Base-by-base conservation (phyloP, 1,140 invertebrate genomes). In the Penaeus indicus region DNA sequence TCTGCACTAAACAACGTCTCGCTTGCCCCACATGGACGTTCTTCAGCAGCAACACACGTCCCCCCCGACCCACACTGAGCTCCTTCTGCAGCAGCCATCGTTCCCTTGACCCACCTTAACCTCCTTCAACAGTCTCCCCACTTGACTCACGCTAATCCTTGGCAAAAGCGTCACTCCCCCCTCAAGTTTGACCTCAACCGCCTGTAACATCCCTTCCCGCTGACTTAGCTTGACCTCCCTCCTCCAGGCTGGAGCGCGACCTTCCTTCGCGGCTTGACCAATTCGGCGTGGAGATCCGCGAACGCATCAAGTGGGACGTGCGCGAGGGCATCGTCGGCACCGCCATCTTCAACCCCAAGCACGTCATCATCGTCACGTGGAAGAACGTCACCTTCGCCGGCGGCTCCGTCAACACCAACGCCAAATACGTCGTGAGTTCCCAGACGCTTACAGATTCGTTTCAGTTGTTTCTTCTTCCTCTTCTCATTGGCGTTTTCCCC, bases 381-480 rank as follows among this genome's bases (percentile, higher is more conserved):
- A 98, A 97, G 92, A 98, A 99, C 92, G 95, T 99, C 92, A 97
- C 97, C 0, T 98, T 98, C 92, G 95, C 96, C 91, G 97, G 97
- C 69, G 97, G 96, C 85, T 96, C 97, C 91, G 95, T 96, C 89
- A 96, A 96, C 86, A 90, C 88, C 25, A 81, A 91, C 92, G 95
- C 96, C 21, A 93, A 97, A 16, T 96, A 95, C 92, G 95, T 94
- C 93, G 96, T 97, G 93, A 93, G 94, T 47, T 47, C 11, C 47
- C 47, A 13, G 11, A 13, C 47, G 47, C 47, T 47, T 32, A 32
- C 32, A 32, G 32, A 32, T 32, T 32, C 32, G 32, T 32, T 32
- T 32, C 32, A 32, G 2, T 32, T 32, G 32, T 2, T 32, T 47
- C 47, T 47, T 47, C 47, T 47, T 47, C 11, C 11, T 47, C 47